Conservation (phyloP, 2,113 vertebrate species). For the Xiphophorus maculatus region DNA sequence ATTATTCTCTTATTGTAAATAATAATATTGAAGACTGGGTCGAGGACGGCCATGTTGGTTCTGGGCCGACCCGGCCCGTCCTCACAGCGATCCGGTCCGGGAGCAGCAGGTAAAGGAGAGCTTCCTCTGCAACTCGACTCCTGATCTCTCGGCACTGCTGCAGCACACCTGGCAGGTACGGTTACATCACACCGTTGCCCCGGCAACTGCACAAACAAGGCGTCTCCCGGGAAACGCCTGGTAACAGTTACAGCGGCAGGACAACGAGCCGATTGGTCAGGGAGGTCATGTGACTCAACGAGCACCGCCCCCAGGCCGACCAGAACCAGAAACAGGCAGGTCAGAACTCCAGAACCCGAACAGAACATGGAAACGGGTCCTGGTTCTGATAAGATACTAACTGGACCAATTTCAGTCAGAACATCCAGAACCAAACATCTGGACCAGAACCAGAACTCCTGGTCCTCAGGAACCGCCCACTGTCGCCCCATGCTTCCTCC, state of each 20-base stretch:
- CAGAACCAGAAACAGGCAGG: too few relatives aligned
- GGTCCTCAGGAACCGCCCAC: background rate
- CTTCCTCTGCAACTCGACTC: slow-evolving; percentile 28
- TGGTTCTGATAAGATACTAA: background rate
- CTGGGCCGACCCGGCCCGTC: background rate
- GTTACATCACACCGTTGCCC: slow-evolving; percentile 42
- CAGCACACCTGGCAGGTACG: slow-evolving; percentile 45
- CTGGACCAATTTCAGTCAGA: background rate
- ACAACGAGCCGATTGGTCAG: background rate
- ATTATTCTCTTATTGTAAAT: too few relatives aligned
- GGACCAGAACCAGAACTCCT: background rate
- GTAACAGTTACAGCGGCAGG: background rate
- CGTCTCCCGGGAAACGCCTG: slow-evolving; percentile 7
- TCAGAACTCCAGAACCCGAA: background rate
- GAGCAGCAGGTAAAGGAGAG: background rate
- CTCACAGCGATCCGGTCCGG: background rate
- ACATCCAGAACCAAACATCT: background rate
- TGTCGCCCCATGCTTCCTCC: background rate
- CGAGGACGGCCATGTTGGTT: background rate
- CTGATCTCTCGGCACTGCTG: slow-evolving; percentile 8
- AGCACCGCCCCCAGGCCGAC: too few relatives aligned
- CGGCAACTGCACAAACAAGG: slow-evolving; percentile 20
- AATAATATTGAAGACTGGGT: too few relatives aligned
- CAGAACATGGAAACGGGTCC: background rate
- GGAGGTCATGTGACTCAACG: too few relatives aligned